phyloP scores from a whole-genome alignment of 2,113 vertebrate species.

The Apeltes quadracus region DNA sequence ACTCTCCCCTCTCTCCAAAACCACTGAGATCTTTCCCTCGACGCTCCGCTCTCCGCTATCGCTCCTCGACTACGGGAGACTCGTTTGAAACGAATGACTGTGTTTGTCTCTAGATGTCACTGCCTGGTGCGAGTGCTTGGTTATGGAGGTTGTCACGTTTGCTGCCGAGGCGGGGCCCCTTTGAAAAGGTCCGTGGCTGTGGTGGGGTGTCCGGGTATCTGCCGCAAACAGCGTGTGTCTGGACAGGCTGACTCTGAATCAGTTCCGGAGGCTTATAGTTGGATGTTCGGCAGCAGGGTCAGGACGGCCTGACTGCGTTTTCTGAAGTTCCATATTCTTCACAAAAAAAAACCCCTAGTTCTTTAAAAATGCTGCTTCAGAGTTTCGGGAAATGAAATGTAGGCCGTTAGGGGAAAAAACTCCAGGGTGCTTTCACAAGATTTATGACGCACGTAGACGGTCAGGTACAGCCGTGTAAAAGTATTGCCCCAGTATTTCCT shows the following conservation, averaged over 20 bases:
- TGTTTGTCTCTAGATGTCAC: constrained; percentile 19
- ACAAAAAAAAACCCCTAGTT: neutral
- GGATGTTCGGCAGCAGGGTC: constrained; percentile 32
- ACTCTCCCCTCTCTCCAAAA: constrained; percentile 1
- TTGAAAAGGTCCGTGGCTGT: constrained; percentile 16
- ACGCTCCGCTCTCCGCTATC: constrained; percentile 9
- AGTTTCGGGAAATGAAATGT: constrained; percentile 19
- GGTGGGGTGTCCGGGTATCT: constrained; percentile 8
- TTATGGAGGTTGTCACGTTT: constrained; percentile 23
- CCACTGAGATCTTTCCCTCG: neutral
- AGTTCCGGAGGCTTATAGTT: constrained; percentile 3
- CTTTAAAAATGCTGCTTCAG: constrained; percentile 1
- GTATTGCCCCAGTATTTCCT: constrained; percentile 53
- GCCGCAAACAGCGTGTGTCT: constrained; percentile 3
- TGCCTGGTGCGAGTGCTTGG: constrained; percentile 14
- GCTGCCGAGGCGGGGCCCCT: constrained; percentile 21
- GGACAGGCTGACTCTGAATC: constrained; percentile 21
- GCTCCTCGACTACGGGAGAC: constrained; percentile 12
- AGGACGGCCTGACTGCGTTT: constrained; percentile 8
- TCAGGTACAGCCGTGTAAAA: constrained; percentile 19
- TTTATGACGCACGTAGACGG: constrained; percentile 30
- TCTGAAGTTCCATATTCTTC: neutral
- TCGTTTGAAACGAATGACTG: constrained; percentile 50
- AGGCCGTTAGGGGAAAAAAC: neutral
- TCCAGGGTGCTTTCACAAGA: constrained; percentile 16